These are phyloP conservation scores for Lepisosteus oculatus DNA, from an alignment of 2,113 vertebrate species.

Conservation along the genomic window DNA sequence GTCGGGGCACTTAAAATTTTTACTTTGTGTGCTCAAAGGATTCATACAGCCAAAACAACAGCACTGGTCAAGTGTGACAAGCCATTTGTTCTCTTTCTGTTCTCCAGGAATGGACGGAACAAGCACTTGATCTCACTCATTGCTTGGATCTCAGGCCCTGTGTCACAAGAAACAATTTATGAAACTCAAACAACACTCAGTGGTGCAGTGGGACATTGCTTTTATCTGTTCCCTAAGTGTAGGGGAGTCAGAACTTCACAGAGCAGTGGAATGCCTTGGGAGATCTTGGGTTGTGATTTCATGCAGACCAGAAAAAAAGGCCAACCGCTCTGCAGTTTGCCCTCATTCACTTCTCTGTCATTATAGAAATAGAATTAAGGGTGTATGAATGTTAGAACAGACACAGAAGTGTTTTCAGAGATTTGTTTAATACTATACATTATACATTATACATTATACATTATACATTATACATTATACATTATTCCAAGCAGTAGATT, in stretches of 20 bases:
- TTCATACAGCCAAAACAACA: background rate
- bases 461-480: too few relatives aligned
- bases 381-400: background rate
- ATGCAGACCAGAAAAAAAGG: constrained; percentile 11
- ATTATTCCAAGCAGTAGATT: too few relatives aligned
- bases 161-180: constrained; percentile 6
- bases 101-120: background rate
- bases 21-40: background rate
- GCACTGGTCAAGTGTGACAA: background rate
- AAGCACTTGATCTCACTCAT: background rate
- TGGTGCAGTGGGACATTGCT: constrained; percentile 8
- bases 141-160: background rate
- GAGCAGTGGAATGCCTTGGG: background rate
- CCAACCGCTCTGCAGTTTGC: background rate
- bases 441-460: too few relatives aligned
- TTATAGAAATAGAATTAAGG: background rate
- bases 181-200: constrained; percentile 4
- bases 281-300: constrained; percentile 4
- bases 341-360: background rate
- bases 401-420: too few relatives aligned
- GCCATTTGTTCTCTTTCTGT: background rate
- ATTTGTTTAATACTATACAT: too few relatives aligned
- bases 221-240: background rate
- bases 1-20: background rate
- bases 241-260: background rate